phyloP scores from a whole-genome alignment of 2,888 invertebrate genomes.

The Pachliopta kotzebuea region DNA sequence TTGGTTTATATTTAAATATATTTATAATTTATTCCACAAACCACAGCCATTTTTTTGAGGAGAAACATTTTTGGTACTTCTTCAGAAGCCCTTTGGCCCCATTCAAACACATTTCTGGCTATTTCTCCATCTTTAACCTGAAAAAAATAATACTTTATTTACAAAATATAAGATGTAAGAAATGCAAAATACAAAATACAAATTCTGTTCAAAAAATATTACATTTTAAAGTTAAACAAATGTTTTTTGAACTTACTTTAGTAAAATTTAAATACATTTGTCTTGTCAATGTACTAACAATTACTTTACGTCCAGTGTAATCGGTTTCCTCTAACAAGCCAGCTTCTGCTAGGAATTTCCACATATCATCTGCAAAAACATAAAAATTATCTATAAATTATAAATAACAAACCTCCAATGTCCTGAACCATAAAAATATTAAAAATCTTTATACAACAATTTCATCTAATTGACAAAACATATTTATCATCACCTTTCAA shows the following conservation, averaged over 20 bases:
- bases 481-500: no score
- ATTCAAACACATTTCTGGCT: conserved; percentile 62
- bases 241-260: conserved; percentile 49
- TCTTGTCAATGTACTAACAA: conserved; percentile 57
- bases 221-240: no score
- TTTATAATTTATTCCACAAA: conserved; percentile 34
- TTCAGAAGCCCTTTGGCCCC: conserved; percentile 75
- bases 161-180: no score
- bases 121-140: conserved; percentile 70
- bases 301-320: conserved; percentile 50
- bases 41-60: conserved; percentile 76
- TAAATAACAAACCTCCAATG: no score
- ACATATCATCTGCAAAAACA: conserved; percentile 66
- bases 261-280: conserved; percentile 61
- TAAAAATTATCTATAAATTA: not conserved
- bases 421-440: no score
- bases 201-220: no score
- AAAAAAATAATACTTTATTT: conserved; percentile 33
- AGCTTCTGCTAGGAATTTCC: conserved; percentile 67
- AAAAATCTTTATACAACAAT: no score
- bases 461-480: no score
- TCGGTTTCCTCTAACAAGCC: conserved; percentile 62
- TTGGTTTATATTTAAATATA: no score
- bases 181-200: no score
- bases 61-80: conserved; percentile 71